phyloP scores from a whole-genome alignment of 2,113 vertebrate genomes.

The Caretta caretta region DNA sequence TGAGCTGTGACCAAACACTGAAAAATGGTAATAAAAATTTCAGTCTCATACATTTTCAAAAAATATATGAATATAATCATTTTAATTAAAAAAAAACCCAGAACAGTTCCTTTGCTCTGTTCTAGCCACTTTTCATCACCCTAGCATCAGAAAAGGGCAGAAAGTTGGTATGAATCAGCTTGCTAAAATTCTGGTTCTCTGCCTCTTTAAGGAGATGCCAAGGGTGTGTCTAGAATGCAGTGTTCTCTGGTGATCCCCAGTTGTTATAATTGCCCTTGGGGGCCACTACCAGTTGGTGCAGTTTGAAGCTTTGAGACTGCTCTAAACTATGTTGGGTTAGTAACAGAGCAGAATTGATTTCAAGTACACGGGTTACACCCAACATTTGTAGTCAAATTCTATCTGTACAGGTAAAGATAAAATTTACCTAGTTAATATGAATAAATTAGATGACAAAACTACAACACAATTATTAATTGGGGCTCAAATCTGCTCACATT shows the following conservation, averaged over 20 bases:
- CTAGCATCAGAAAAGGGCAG: neutral
- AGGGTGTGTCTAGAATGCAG: neutral
- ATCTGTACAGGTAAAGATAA: neutral
- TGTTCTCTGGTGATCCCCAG: neutral
- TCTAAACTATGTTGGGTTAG: fast-evolving
- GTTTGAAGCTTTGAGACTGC: neutral
- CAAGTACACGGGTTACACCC: neutral
- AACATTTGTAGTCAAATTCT: neutral
- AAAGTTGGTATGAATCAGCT: neutral
- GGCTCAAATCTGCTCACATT: fast-evolving
- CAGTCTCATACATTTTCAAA: neutral
- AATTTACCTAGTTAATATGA: neutral
- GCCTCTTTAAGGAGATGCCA: neutral
- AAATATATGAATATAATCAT: neutral
- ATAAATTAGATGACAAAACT: neutral
- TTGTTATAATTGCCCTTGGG: neutral
- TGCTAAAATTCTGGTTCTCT: neutral
- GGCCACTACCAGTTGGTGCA: neutral
- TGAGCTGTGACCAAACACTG: fast-evolving
- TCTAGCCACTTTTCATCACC: neutral
- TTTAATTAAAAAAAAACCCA: neutral
- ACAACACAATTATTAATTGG: fast-evolving
- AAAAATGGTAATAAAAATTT: neutral
- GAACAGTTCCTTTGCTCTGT: neutral
- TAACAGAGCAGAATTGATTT: neutral